These are phyloP conservation scores for Microtus pennsylvanicus DNA, from an alignment of 2,113 vertebrate species.

Conservation along the genomic window DNA sequence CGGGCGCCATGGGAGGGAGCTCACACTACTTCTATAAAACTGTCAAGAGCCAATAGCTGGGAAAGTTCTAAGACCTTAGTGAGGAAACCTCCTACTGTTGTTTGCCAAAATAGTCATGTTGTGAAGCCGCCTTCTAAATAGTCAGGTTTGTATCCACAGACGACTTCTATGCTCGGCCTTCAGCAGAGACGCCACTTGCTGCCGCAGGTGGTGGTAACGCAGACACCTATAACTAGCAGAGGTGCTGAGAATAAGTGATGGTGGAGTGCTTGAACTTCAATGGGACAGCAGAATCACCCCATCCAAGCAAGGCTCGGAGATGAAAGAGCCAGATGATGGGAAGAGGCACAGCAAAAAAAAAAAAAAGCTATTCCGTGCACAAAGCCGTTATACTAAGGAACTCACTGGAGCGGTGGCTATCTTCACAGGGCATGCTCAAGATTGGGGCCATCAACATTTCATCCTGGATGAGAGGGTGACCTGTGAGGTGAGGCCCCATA, in stretches of 20 bases:
- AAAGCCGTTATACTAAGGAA: neutral
- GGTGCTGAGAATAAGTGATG: neutral
- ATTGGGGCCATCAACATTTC: neutral
- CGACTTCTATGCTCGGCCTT: neutral
- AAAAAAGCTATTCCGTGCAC: neutral
- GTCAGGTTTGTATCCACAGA: neutral
- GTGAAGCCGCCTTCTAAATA: neutral
- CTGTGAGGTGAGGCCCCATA: neutral
- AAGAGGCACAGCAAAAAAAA: neutral
- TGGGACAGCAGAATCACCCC: neutral
- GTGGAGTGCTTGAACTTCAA: neutral
- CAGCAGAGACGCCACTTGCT: neutral
- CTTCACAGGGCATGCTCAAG: neutral
- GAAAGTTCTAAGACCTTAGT: too few relatives aligned
- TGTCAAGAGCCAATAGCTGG: neutral
- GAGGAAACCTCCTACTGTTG: neutral
- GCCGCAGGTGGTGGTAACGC: neutral
- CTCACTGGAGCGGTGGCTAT: neutral
- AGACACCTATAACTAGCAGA: too few relatives aligned
- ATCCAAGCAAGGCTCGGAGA: neutral
- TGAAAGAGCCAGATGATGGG: neutral
- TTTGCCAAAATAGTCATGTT: neutral
- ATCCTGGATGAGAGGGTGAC: neutral
- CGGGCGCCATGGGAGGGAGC: neutral
- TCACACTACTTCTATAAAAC: neutral